Conservation (phyloP, 2,888 invertebrate genomes). For the Amphipoea lucens region DNA sequence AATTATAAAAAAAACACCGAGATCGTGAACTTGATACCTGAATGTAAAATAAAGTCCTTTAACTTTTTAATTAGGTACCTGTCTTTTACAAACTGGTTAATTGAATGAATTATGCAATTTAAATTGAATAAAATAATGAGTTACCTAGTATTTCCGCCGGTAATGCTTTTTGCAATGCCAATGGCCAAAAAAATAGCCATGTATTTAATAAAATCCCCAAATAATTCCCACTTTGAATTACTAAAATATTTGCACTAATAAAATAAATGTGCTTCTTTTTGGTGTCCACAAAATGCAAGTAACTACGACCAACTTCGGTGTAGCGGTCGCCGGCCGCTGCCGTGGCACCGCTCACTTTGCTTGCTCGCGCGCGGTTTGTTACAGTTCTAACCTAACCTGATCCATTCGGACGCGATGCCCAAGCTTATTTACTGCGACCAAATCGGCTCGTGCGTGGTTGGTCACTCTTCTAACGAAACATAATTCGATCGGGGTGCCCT, state of each 20-base stretch:
- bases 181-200: neutral
- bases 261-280: neutral
- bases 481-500: neutral
- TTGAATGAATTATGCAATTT: neutral
- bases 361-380: neutral
- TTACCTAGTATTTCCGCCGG: neutral
- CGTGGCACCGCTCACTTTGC: neutral
- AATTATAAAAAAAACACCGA: neutral
- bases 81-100: neutral
- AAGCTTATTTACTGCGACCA: neutral
- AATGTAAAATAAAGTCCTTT: neutral
- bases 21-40: constrained; percentile 5
- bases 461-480: neutral
- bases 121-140: neutral
- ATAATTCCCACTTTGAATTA: no score
- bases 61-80: neutral
- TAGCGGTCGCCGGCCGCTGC: no score
- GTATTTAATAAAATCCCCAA: neutral
- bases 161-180: neutral
- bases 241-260: neutral
- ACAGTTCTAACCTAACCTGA: neutral
- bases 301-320: neutral
- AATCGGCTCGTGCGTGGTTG: neutral
- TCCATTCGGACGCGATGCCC: neutral
- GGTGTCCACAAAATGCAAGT: neutral